phyloP scores from a whole-genome alignment of 2,888 invertebrate genomes.

The Neoitamus cyanurus region DNA sequence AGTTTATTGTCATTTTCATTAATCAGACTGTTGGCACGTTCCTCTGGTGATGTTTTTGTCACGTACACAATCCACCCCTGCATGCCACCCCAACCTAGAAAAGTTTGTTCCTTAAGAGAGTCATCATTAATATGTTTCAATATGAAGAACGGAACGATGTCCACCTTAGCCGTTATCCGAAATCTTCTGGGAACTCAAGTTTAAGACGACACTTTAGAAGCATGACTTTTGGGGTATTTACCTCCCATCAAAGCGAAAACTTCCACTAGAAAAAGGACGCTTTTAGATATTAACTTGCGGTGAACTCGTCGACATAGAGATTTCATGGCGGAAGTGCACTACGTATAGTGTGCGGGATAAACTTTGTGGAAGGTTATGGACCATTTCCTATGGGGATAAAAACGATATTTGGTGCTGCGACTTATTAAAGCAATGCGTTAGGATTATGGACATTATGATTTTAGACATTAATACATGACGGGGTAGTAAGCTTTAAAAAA shows the following conservation, averaged over 20 bases:
- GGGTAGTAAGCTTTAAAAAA: too few relatives aligned
- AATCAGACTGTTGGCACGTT: conserved; percentile 37
- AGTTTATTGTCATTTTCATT: conserved; percentile 41
- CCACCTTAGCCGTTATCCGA: neutral
- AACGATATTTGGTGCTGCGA: neutral
- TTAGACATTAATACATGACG: too few relatives aligned
- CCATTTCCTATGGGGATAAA: neutral
- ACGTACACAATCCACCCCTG: neutral
- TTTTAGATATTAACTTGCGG: neutral
- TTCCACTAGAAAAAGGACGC: neutral
- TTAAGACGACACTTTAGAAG: neutral
- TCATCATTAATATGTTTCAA: conserved; percentile 15
- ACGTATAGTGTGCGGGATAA: neutral
- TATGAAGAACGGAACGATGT: neutral
- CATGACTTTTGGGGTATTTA: neutral
- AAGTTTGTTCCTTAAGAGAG: conserved; percentile 20
- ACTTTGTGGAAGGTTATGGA: neutral
- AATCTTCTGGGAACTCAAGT: neutral
- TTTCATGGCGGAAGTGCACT: neutral
- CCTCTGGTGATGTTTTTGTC: conserved; percentile 30
- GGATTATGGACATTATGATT: too few relatives aligned
- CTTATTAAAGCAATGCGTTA: too few relatives aligned
- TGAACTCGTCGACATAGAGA: neutral
- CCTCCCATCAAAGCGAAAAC: neutral
- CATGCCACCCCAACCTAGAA: neutral